Base-by-base conservation (phyloP, 2,888 invertebrate species). In the Harpagoxenus sublaevis region DNA sequence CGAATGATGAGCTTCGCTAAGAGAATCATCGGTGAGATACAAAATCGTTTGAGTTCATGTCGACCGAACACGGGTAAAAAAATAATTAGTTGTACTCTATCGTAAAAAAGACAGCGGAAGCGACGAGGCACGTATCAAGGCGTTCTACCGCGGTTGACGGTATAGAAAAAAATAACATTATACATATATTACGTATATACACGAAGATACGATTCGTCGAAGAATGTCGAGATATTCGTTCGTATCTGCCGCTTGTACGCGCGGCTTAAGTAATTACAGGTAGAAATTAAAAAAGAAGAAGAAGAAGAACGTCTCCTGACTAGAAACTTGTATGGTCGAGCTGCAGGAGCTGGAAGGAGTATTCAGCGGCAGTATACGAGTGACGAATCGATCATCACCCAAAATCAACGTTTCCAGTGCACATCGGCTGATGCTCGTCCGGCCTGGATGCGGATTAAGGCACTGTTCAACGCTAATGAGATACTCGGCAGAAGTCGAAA, bases 271-370 rank as follows among this genome's bases (percentile, higher is more conserved):
- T 89, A 89, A 83, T 85, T 85, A 91, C 86, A 84, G 71, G 45
- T 87, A 87, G 86, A 85, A 88, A 86, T 84, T 35, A 74, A 45
- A 31, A 83, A 39, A 83, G 75, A 77, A 68, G 89, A 88, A 55
- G 85, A 90, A 91, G 81, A 84, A 91, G 88, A 89, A 92, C 87
- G 89, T 93, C 94, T 94, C 94, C 94, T 94, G 94, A 94, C 94
- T 94, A 94, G 94, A 94, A 94, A 94, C 93, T 93, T 94, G 92
- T 91, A 91, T 92, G 90, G 89, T 93, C 92, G 92, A 94, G 92
- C 93, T 93, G 93, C 93, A 93, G 94, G 93, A 94, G 94, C 91
- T 91, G 92, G 92, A 93, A 93, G 91, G 93, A 94, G 93, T 94
- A 93, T 93, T 92, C 88, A 88, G 91, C 93, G 93, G 93, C 92